Conservation (phyloP, 1,140 invertebrate species). For the Aphelenchoides fujianensis region DNA sequence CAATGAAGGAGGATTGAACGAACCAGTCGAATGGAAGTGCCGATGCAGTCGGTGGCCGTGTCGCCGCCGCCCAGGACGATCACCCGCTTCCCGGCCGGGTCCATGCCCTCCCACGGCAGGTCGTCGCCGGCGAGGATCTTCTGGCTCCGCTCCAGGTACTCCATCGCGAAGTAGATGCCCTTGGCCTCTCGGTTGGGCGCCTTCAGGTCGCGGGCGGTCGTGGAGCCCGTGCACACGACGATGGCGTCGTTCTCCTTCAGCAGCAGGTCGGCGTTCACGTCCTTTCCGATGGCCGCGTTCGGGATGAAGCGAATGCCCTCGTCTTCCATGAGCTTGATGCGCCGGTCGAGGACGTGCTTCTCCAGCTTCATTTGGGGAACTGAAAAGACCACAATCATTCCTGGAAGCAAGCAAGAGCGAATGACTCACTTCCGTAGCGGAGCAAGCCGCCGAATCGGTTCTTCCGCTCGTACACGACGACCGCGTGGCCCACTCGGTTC, state of each 20-base stretch:
- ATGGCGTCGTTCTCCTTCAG: constrained; percentile 79
- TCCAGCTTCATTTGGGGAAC: constrained; percentile 60
- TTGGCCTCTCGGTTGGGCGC: constrained; percentile 74
- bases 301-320: constrained; percentile 90
- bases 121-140: constrained; percentile 81
- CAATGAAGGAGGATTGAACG: constrained; percentile 27
- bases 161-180: constrained; percentile 95
- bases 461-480: constrained; percentile 93
- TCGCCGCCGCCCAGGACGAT: constrained; percentile 96
- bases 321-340: constrained; percentile 79
- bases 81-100: constrained; percentile 88
- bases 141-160: constrained; percentile 93
- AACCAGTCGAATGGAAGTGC: constrained; percentile 86
- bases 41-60: constrained; percentile 99
- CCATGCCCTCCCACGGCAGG: constrained; percentile 68
- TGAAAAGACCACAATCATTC: background rate
- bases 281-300: constrained; percentile 84
- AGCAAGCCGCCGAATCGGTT: constrained; percentile 88
- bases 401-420: constrained; percentile 64
- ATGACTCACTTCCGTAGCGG: constrained; percentile 92
- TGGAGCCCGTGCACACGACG: constrained; percentile 84
- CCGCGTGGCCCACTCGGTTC: constrained; percentile 79
- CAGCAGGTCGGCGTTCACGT: constrained; percentile 75
- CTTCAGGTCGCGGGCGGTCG: constrained; percentile 84
- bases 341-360: constrained; percentile 73